Evolutionary conservation across 1,140 invertebrate genomes (phyloP).

Genomic region (Rhizoglyphus robini): DNA sequence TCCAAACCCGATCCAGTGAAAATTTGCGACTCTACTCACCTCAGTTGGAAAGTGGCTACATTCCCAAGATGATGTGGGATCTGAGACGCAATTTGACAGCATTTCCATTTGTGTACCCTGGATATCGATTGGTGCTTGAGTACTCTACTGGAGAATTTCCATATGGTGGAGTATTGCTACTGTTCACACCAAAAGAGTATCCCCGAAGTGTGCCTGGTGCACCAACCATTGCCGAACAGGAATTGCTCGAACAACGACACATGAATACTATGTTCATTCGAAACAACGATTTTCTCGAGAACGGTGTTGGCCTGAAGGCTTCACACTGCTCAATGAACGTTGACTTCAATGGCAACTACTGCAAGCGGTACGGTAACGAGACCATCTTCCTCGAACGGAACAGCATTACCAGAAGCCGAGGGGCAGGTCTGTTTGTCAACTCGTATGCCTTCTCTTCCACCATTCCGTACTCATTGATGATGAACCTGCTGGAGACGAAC

Average conservation of each 20-base stretch:
- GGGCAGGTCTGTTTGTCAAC: slow-evolving; percentile 63
- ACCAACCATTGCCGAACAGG: background rate
- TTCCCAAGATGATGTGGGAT: slow-evolving; percentile 44
- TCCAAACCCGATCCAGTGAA: slow-evolving; percentile 63
- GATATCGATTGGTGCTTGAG: slow-evolving; percentile 61
- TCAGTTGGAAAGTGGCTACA: background rate
- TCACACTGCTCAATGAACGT: slow-evolving; percentile 65
- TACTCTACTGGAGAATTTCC: slow-evolving; percentile 64
- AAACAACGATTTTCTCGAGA: slow-evolving; percentile 49
- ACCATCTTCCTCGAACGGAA: slow-evolving; percentile 45
- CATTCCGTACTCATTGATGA: slow-evolving; percentile 6
- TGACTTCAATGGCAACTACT: slow-evolving; percentile 59
- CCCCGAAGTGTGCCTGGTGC: background rate
- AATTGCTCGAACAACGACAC: background rate
- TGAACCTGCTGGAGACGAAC: background rate
- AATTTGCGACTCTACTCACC: slow-evolving; percentile 46
- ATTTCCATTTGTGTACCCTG: slow-evolving; percentile 72
- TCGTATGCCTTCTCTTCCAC: slow-evolving; percentile 41
- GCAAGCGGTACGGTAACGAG: slow-evolving; percentile 68
- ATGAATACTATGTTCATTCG: slow-evolving; percentile 27
- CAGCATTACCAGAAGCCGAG: slow-evolving; percentile 29
- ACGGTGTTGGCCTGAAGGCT: slow-evolving; percentile 61
- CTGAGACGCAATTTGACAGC: slow-evolving; percentile 62
- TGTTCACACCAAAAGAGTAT: slow-evolving; percentile 36
- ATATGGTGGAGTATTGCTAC: slow-evolving; percentile 63